Evolutionary conservation across 2,888 invertebrate genomes (phyloP), one percentile per base, ranked within the genome.

Genomic region (Drosophila sordidapex): DNA sequence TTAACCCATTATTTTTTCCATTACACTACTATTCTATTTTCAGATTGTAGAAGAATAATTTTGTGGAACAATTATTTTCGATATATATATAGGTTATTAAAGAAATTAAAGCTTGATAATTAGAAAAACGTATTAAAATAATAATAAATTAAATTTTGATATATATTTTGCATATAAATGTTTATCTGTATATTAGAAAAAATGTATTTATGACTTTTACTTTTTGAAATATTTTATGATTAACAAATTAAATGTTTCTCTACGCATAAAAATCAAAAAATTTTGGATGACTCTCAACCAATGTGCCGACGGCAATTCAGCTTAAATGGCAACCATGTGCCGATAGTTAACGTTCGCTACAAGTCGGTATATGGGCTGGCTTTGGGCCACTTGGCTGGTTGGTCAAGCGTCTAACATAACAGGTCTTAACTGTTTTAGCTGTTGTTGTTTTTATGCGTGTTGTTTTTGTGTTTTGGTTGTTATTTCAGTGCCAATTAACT

Each of bases 401-500:
- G 80, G 77, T 87, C 70, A 77, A 76, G 76, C 90, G 76, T 77
- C 68, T 63, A 73, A 71, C 88, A 83, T 87, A 85, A 87, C 85
- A 69, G 81, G 74, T 81, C 65, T 71, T 71, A 77, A 73, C 81
- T 63, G 77, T 74, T 68, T 79, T 76, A 48, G 43, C 27, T 7
- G 38, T 15, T 27, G 29, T 15, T 40, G 27, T 15, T 56, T 56
- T 27, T 11, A 56, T 38, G 13, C 27, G 27, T 51, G 59, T 46
- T 15, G 49, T 21, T 13, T 36, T 51, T 63, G 59, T 69, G 63
- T 61, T 72, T 64, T 46, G 62, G 52, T 31, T 69, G 60, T 36
- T 71, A 63, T 77, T 85, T 69, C 68, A 78, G 54, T 72, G 76
- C 74, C 88, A 87, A 89, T 87, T 87, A 87, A 87, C 79, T 87